phyloP scores from a whole-genome alignment of 2,888 invertebrate genomes.

The Zaprionus obscuricornis region DNA sequence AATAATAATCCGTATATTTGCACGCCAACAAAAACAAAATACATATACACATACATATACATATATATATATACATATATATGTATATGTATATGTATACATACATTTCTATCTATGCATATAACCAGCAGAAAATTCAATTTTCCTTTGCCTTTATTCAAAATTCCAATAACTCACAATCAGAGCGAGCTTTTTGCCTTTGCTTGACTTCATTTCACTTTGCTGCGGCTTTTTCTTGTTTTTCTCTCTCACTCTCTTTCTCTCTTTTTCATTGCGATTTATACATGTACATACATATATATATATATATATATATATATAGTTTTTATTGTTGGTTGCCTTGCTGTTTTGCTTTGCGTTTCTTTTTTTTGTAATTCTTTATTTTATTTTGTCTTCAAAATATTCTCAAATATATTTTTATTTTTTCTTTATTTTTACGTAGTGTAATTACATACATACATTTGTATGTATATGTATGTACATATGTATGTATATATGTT shows the following conservation, averaged over 20 bases:
- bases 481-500: constrained; percentile 5
- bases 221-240: constrained; percentile 26
- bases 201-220: constrained; percentile 35
- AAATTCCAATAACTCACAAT: constrained; percentile 65
- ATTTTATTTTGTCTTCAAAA: too few species aligned
- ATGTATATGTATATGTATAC: constrained; percentile 12
- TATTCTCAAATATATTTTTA: too few species aligned
- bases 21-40: constrained; percentile 32
- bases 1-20: constrained; percentile 74
- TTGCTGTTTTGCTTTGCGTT: too few species aligned
- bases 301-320: constrained; percentile 16
- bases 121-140: constrained; percentile 58
- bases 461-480: not conserved
- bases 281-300: constrained; percentile 5
- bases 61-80: constrained; percentile 7
- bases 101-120: constrained; percentile 39
- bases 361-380: too few species aligned
- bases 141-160: constrained; percentile 58
- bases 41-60: constrained; percentile 12
- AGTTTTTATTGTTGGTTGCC: too few species aligned
- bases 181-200: constrained; percentile 43
- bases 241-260: constrained; percentile 10
- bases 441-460: not conserved
- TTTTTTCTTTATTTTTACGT: too few species aligned
- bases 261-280: constrained; percentile 27